Base-by-base conservation (phyloP, 2,797 vertebrate species). In the Fundulus diaphanus region DNA sequence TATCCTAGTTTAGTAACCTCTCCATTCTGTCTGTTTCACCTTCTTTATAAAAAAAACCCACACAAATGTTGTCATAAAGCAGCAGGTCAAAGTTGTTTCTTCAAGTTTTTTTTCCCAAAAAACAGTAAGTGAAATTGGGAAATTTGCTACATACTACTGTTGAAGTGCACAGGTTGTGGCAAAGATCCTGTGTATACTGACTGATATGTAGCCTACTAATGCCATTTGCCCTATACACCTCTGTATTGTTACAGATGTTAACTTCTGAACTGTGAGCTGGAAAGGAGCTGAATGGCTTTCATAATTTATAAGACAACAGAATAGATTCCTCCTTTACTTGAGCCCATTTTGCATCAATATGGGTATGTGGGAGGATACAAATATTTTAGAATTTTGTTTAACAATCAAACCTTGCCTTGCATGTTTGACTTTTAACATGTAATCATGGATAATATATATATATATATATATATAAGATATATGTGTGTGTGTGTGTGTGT, bases 381-480 rank as follows among this genome's bases (percentile, higher is more conserved):
- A n/a, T 12, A 46, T 37, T 49, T 63, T 24, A 27, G 24, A n/a
- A 52, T 73, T 15, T 40, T 51, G 33, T 51, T 73, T 73, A 65
- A 42, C 54, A 35, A 44, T 51, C 49, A 13, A 48, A 42, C 46
- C 7, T 3, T 75, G n/a, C 33, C 68, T 57, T 59, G 52, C 29
- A 54, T 33, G 7, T 31, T 35, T 24, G 42, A 33, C 57, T 49
- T 73, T n/a, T 49, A 13, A 5, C 54, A 61, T 44, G 42, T 2
- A 33, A 22, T 61, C 31, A 20, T 56, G 24, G 27, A 22, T n/a
- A n/a, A n/a, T n/a, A n/a, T n/a, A n/a, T n/a, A n/a, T n/a, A n/a
- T n/a, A n/a, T n/a, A n/a, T n/a, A n/a, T n/a, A n/a, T n/a, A n/a
- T n/a, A n/a, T n/a, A n/a, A n/a, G n/a, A n/a, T n/a, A n/a, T n/a